These are phyloP conservation scores for Pluvialis apricaria DNA, from an alignment of 2,113 vertebrate genomes.

Conservation along the genomic window DNA sequence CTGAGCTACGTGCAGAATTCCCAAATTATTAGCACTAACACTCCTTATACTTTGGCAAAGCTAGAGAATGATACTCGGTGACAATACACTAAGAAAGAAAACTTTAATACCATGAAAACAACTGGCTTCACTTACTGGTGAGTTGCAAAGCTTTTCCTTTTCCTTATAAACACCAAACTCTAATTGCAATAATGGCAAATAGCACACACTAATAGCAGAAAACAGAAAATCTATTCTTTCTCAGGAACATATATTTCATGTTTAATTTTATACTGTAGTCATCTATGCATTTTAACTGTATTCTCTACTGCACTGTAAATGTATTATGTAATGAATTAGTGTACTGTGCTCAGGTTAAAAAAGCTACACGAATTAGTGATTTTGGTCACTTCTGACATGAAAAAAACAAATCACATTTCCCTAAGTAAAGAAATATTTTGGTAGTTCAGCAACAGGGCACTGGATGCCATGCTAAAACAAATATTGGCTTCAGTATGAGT, in stretches of 20 bases:
- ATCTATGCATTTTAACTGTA: background rate
- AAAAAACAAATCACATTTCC: background rate
- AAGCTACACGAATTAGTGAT: background rate
- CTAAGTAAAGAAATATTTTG: background rate
- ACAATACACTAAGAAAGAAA: background rate
- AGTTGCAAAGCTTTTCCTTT: background rate
- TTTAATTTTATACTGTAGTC: background rate
- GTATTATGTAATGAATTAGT: background rate
- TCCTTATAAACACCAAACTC: background rate
- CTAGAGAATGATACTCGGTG: background rate
- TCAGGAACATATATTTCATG: background rate
- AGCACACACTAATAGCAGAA: background rate
- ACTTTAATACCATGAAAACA: slow-evolving; percentile 25
- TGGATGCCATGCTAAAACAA: background rate
- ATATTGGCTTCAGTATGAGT: background rate
- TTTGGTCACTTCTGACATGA: background rate
- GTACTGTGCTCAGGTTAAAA: background rate
- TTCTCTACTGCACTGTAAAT: background rate
- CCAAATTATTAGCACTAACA: background rate
- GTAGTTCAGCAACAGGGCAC: background rate
- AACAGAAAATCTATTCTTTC: background rate
- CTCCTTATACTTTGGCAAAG: background rate
- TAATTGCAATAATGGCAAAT: background rate
- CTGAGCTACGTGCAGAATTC: slow-evolving; percentile 16
- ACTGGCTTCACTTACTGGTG: background rate